A percentile compares a stretch with the other conserved stretches of the same genome.
phyloP scores from a whole-genome alignment of 2,888 invertebrate genomes.

The Trypoxylon attenuatum region DNA sequence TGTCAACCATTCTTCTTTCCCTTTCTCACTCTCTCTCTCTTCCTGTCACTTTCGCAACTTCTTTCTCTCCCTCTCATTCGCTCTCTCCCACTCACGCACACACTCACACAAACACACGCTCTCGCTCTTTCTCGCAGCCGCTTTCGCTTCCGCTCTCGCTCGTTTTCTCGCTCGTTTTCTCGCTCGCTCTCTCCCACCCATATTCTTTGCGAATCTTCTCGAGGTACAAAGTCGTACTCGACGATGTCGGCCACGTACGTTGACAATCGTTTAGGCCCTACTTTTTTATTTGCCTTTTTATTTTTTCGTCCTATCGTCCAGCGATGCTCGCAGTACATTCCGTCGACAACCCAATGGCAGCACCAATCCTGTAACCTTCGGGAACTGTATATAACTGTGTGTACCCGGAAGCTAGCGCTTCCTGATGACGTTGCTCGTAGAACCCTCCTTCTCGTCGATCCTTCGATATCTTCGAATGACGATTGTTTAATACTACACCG shows the following conservation, averaged over 20 bases:
- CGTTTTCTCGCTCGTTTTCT: conserved; percentile 33
- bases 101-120: no score
- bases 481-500: conserved; percentile 39
- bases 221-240: conserved; percentile 2
- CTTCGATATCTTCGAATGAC: conserved; percentile 45
- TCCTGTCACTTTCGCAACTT: conserved; percentile 9
- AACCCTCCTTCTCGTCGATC: conserved; percentile 38
- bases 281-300: conserved; percentile 12
- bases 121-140: conserved; percentile 14
- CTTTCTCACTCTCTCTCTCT: conserved; percentile 14
- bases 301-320: conserved; percentile 21
- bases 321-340: conserved; percentile 20
- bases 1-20: conserved; percentile 15
- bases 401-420: conserved; percentile 35
- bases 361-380: conserved; percentile 33
- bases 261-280: conserved; percentile 44
- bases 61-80: not conserved
- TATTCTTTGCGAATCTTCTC: not conserved
- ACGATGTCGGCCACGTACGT: not conserved
- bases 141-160: no score
- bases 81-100: no score
- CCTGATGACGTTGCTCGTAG: conserved; percentile 45
- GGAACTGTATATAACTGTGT: conserved; percentile 27
- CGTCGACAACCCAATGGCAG: conserved; percentile 32
- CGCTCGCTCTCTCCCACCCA: conserved; percentile 21